These are phyloP conservation scores for Scortum barcoo DNA, from an alignment of 2,113 vertebrate genomes.

Conservation along the genomic window DNA sequence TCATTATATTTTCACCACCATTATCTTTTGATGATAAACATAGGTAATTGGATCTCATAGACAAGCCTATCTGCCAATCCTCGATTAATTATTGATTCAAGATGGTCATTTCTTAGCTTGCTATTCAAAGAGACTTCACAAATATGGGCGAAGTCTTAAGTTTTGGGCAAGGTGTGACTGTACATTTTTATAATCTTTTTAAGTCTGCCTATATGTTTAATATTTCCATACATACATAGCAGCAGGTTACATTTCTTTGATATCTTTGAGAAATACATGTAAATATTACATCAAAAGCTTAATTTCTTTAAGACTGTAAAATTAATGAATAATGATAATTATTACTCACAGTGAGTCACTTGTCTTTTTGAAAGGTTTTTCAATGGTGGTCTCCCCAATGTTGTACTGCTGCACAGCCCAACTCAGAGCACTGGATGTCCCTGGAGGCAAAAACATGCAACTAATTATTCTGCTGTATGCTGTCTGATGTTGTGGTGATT, in stretches of 20 bases:
- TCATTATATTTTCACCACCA: conserved; percentile 13
- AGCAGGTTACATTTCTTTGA: neutral
- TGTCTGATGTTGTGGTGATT: conserved; percentile 40
- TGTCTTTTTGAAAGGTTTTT: conserved; percentile 9
- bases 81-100: conserved; percentile 3
- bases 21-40: conserved; percentile 34
- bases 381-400: neutral
- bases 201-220: neutral
- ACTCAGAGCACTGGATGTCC: conserved; percentile 20
- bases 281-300: neutral
- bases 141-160: neutral
- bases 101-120: neutral
- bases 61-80: conserved; percentile 8
- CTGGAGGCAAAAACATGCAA: conserved; percentile 30
- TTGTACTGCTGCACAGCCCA: neutral
- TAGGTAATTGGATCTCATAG: neutral
- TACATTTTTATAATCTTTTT: neutral
- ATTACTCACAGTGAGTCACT: conserved; percentile 7
- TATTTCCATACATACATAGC: neutral
- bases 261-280: neutral
- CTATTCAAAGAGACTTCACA: neutral
- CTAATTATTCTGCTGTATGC: conserved; percentile 49
- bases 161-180: neutral
- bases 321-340: no score
- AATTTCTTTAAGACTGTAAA: neutral